phyloP scores from a whole-genome alignment of 1,140 invertebrate genomes.

The Diachasmimorpha longicaudata region DNA sequence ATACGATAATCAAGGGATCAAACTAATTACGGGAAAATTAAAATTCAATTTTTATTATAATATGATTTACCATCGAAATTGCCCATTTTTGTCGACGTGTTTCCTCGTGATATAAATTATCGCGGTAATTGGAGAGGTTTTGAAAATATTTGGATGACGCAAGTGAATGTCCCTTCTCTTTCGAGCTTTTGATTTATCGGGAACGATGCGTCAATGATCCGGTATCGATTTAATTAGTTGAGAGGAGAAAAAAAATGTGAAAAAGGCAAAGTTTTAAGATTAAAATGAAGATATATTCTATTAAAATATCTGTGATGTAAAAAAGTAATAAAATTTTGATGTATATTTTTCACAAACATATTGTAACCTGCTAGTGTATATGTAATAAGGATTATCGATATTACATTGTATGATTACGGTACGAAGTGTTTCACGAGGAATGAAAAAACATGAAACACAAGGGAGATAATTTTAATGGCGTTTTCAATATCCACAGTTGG shows the following conservation, averaged over 20 bases:
- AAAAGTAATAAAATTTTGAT: slow-evolving; percentile 65
- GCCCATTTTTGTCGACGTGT: neutral
- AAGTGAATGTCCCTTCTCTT: slow-evolving; percentile 29
- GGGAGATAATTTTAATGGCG: slow-evolving; percentile 38
- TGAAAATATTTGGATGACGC: neutral
- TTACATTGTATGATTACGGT: slow-evolving; percentile 56
- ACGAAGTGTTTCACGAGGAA: slow-evolving; percentile 27
- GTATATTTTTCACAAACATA: slow-evolving; percentile 65
- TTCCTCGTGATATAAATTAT: neutral
- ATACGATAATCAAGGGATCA: slow-evolving; percentile 18
- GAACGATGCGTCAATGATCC: slow-evolving; percentile 29
- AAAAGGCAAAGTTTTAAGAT: slow-evolving; percentile 56
- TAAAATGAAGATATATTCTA: slow-evolving; percentile 62
- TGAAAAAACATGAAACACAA: slow-evolving; percentile 21
- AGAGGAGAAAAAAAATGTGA: slow-evolving; percentile 28
- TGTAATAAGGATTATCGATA: slow-evolving; percentile 56
- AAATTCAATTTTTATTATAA: neutral
- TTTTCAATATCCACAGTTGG: slow-evolving; percentile 50
- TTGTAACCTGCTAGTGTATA: slow-evolving; percentile 63
- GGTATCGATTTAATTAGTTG: slow-evolving; percentile 44
- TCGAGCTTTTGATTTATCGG: slow-evolving; percentile 32
- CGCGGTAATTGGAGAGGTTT: neutral
- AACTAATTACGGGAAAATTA: slow-evolving; percentile 5
- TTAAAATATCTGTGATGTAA: slow-evolving; percentile 65
- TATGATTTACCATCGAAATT: slow-evolving; percentile 3